A percentile compares a stretch with the other conserved stretches of the same genome.
Evolutionary conservation across 2,113 vertebrate genomes (phyloP).

Genomic region (Syrmaticus mikado): DNA sequence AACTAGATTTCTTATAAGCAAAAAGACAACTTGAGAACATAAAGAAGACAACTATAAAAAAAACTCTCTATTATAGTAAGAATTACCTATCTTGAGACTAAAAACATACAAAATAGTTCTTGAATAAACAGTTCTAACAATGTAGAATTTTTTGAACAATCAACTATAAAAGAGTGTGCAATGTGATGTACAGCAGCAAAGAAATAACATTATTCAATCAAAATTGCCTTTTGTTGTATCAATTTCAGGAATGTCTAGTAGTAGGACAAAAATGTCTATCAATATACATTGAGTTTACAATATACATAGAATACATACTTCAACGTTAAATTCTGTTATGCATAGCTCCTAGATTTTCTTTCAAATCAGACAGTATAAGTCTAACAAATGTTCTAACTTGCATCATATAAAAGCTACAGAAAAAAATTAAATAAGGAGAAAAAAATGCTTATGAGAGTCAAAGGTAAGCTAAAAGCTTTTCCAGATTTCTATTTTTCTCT

Average conservation of each 20-base stretch:
- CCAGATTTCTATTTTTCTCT: not conserved
- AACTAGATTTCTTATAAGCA: not conserved
- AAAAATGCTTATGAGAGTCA: not conserved
- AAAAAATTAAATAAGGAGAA: not conserved
- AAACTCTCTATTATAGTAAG: rapidly evolving
- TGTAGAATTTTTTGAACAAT: not conserved
- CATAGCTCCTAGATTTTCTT: not conserved
- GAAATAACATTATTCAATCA: not conserved
- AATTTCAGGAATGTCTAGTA: not conserved
- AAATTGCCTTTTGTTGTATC: not conserved
- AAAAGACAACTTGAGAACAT: not conserved
- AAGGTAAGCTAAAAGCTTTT: not conserved
- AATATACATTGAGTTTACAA: not conserved
- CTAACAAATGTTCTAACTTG: not conserved
- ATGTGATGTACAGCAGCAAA: not conserved
- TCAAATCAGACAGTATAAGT: not conserved
- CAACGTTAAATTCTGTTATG: not conserved
- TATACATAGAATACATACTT: not conserved
- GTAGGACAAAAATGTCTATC: not conserved
- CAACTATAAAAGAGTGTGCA: not conserved
- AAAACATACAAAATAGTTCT: not conserved
- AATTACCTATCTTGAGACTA: not conserved
- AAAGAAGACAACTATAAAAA: not conserved
- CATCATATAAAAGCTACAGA: not conserved
- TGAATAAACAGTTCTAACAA: not conserved